Percentiles rank a stretch among this genome's conserved stretches.
phyloP scores from a whole-genome alignment of 2,797 vertebrate species.

The Hydrocynus forskahlii region DNA sequence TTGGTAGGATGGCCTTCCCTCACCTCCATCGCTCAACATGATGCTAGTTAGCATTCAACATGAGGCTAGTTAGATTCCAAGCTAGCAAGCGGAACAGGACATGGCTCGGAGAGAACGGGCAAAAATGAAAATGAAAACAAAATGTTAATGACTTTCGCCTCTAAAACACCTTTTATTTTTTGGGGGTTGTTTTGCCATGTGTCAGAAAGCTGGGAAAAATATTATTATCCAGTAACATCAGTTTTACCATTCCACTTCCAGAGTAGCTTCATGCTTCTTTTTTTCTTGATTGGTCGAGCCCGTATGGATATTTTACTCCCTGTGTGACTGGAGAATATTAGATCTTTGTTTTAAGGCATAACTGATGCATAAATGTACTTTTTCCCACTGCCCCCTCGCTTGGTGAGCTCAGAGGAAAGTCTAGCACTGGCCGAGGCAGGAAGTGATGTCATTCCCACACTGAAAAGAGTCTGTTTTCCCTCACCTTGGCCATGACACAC shows the following conservation, averaged over 20 bases:
- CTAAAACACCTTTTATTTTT: too few relatives aligned
- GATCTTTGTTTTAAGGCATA: neutral
- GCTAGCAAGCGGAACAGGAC: too few relatives aligned
- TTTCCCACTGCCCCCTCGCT: neutral
- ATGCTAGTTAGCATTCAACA: too few relatives aligned
- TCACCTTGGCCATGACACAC: constrained; percentile 45
- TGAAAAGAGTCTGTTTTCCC: constrained; percentile 58
- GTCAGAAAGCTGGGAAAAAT: too few relatives aligned
- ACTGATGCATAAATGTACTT: neutral
- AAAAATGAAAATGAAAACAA: too few relatives aligned
- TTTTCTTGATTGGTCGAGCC: neutral
- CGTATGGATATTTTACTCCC: neutral
- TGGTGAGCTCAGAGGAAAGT: constrained; percentile 33
- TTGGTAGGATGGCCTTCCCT: too few relatives aligned
- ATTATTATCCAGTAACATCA: too few relatives aligned
- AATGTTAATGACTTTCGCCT: too few relatives aligned
- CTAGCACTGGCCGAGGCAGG: constrained; percentile 35
- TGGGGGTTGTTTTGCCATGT: too few relatives aligned
- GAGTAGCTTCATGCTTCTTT: neutral
- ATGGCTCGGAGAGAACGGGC: too few relatives aligned
- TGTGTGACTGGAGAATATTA: neutral
- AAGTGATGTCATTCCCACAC: constrained; percentile 63
- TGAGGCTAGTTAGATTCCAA: too few relatives aligned
- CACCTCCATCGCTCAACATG: too few relatives aligned
- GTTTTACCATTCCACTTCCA: neutral